Evolutionary conservation across 2,888 invertebrate genomes (phyloP), one percentile per base, ranked within the genome.

Genomic region (Philaethria dido): DNA sequence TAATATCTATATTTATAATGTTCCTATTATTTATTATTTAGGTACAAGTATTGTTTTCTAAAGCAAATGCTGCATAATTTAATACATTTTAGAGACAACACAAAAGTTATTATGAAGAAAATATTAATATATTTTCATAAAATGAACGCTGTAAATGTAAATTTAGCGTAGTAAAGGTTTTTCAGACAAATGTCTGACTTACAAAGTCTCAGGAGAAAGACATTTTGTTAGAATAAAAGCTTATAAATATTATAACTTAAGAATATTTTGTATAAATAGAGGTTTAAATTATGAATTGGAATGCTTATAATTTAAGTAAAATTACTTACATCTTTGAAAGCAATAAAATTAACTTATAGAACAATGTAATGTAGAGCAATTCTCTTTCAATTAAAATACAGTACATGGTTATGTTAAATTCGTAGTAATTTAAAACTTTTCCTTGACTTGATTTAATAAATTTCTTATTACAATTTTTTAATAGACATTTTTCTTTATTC

Each of bases 91-190:
- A 44, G 18, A 45, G 29, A 45, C 11, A 44, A 60, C 13, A 45
- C 16, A 20, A 42, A 57, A 39, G 39, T 22, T 57, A 60, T 45
- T 60, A 60, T 18, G 60, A 60, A 20, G 59, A 59, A 59, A 59
- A 60, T 45, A 33, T 60, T 29, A 60, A 60, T 60, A 45, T 29
- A 60, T 45, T 29, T 60, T 60, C 45, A 45, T 60, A 59, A 59
- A 60, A 60, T 45, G 45, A 60, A 33, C 45, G 16, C 29, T 60
- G 50, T 50, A 50, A 50, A 60, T 60, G 60, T 60, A 60, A 60
- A 60, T 60, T 60, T 18, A 8, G 14, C 18, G 14, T 55, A 55
- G 18, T 55, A 20, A 55, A 55, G 55, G 20, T 45, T 45, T 60
- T 60, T 18, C 29, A 60, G 16, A 45, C 44, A 59, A 44, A 45